Evolutionary conservation across 1,140 invertebrate genomes (phyloP).

Genomic region (Pseudomyrmex concolor): DNA sequence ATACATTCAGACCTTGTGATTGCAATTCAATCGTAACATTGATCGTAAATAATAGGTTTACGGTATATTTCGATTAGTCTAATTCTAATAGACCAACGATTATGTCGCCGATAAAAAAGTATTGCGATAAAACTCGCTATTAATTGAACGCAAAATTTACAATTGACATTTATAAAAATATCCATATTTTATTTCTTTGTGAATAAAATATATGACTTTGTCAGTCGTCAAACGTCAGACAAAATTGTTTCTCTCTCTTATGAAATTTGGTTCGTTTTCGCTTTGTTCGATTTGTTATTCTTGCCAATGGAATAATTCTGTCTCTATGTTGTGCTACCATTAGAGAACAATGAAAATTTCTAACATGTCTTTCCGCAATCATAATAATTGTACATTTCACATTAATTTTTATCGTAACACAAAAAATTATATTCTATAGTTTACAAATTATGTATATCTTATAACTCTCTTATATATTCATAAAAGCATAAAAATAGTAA

Average conservation of each 20-base stretch:
- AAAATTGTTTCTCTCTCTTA: not conserved
- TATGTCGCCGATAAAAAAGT: not conserved
- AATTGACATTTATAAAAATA: not conserved
- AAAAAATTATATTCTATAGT: too few species aligned
- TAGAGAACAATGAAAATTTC: conserved; percentile 6
- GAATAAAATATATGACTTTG: not conserved
- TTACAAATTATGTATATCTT: too few species aligned
- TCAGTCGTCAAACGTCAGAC: not conserved
- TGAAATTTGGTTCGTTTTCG: not conserved
- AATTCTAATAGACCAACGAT: not conserved
- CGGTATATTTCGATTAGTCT: not conserved
- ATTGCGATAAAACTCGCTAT: not conserved
- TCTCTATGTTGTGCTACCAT: conserved; percentile 10
- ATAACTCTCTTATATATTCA: too few species aligned
- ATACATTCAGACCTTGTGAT: not conserved
- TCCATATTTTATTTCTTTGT: not conserved
- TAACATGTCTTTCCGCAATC: not conserved
- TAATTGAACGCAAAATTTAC: not conserved
- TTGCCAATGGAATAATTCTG: conserved; percentile 10
- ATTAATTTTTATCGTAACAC: too few species aligned
- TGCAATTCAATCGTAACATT: not conserved
- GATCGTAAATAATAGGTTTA: conserved; percentile 9
- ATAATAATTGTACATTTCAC: not conserved
- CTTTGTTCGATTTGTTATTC: not conserved
- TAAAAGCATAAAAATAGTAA: too few species aligned